Evolutionary conservation across 2,797 vertebrate species (phyloP).

Genomic region (Hoplostethus atlanticus): DNA sequence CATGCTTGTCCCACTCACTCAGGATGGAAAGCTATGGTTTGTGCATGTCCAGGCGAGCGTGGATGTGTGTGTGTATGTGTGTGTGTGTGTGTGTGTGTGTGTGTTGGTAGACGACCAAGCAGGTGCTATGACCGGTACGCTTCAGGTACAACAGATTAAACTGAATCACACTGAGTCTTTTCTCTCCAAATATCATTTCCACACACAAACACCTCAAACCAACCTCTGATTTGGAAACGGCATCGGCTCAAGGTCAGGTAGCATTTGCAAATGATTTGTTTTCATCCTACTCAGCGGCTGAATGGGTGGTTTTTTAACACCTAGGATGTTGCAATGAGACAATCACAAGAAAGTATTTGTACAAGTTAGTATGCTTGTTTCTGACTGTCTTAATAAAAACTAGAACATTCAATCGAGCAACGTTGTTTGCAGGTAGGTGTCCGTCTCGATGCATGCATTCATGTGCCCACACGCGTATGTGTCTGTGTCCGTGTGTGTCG

Average conservation of each 20-base stretch:
- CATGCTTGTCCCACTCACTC: conserved; percentile 51
- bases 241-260: too few relatives aligned
- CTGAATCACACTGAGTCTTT: conserved; percentile 40
- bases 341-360: too few relatives aligned
- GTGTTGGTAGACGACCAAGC: conserved; percentile 30
- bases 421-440: conserved; percentile 4
- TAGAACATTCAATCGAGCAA: conserved; percentile 12
- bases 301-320: too few relatives aligned
- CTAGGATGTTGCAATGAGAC: too few relatives aligned
- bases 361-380: too few relatives aligned
- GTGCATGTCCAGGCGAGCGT: neutral
- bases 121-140: conserved; percentile 49
- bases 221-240: neutral
- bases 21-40: conserved; percentile 32
- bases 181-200: conserved; percentile 46
- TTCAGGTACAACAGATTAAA: neutral
- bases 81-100: conserved; percentile 21
- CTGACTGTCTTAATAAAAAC: neutral
- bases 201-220: conserved; percentile 16
- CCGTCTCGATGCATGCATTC: conserved; percentile 2
- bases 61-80: neutral
- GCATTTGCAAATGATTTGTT: too few relatives aligned
- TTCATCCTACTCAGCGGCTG: too few relatives aligned
- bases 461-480: conserved; percentile 25
- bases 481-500: conserved; percentile 23